Conservation (phyloP, 2,113 vertebrate genomes). For the Falcunculus frontatus region DNA sequence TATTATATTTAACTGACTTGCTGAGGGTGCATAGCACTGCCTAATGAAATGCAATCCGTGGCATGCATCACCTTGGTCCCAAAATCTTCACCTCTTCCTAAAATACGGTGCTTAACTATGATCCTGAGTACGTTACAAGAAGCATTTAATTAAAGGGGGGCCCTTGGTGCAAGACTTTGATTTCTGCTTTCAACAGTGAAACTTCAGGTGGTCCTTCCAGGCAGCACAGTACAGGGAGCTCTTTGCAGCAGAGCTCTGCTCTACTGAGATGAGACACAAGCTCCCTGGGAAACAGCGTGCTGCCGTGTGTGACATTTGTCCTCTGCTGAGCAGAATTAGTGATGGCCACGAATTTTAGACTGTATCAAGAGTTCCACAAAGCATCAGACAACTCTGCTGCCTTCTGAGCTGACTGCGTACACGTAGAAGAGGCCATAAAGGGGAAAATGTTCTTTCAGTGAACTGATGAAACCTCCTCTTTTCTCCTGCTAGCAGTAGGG, state of each 20-base stretch:
- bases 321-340: not conserved
- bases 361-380: not conserved
- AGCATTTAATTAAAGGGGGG: not conserved
- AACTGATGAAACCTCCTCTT: not conserved
- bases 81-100: not conserved
- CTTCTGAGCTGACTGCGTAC: not conserved
- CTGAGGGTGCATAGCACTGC: not conserved
- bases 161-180: not conserved
- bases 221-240: not conserved
- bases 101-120: not conserved
- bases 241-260: not conserved
- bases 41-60: not conserved
- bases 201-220: not conserved
- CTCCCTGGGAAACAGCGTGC: not conserved
- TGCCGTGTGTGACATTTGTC: not conserved
- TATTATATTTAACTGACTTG: not conserved
- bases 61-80: not conserved
- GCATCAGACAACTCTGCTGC: not conserved
- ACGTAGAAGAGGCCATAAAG: not conserved
- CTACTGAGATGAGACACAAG: fast-evolving
- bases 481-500: not conserved
- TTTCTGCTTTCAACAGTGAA: not conserved
- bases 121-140: not conserved
- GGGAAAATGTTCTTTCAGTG: not conserved
- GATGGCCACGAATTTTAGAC: not conserved